These are phyloP conservation scores for Dexiosoma caninum DNA, from an alignment of 2,888 invertebrate genomes.

Conservation along the genomic window DNA sequence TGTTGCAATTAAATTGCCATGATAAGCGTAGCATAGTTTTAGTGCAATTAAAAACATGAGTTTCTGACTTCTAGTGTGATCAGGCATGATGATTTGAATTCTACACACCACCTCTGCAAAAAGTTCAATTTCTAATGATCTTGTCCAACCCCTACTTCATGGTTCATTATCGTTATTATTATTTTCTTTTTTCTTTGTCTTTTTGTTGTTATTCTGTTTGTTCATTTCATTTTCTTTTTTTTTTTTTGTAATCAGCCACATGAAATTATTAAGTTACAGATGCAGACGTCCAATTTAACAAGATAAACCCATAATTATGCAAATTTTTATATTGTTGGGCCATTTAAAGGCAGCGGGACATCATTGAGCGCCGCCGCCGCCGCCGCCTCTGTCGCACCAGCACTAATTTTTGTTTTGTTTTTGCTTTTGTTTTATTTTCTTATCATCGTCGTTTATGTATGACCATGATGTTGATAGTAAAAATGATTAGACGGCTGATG, in stretches of 20 bases:
- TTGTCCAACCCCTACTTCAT: conserved; percentile 51
- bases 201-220: conserved; percentile 11
- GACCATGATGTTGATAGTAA: conserved; percentile 28
- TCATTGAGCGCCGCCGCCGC: conserved; percentile 54
- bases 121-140: conserved; percentile 59
- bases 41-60: neutral
- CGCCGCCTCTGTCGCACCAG: neutral
- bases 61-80: too few species aligned
- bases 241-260: neutral
- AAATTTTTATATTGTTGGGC: conserved; percentile 54
- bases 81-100: too few species aligned
- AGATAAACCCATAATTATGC: conserved; percentile 64
- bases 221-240: neutral
- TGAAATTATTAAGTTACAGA: conserved; percentile 56
- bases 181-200: neutral
- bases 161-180: neutral
- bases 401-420: neutral
- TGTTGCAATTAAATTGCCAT: too few species aligned
- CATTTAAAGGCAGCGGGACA: conserved; percentile 60
- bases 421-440: too few species aligned
- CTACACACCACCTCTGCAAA: conserved; percentile 28
- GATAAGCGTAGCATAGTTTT: too few species aligned
- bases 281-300: conserved; percentile 62
- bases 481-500: conserved; percentile 54
- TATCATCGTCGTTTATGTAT: neutral